Evolutionary conservation across 2,888 invertebrate genomes (phyloP).

Genomic region (Dryocosmus kuriphilus): DNA sequence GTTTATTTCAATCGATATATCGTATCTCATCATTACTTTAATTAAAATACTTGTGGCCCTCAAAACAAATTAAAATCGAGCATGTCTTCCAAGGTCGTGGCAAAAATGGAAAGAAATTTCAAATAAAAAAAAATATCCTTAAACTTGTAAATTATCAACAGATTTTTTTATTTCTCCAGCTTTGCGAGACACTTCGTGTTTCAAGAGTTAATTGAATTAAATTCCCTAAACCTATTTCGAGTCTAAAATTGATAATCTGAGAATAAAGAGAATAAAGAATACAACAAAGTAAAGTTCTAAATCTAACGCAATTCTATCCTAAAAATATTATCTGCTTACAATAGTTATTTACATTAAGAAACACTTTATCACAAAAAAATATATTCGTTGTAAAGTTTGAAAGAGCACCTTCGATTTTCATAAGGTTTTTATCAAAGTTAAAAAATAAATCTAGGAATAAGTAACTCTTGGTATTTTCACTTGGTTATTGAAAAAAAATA

Average conservation of each 20-base stretch:
- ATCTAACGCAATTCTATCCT: not conserved
- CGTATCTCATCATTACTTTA: not conserved
- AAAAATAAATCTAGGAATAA: not conserved
- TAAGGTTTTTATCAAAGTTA: not conserved
- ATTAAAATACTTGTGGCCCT: not conserved
- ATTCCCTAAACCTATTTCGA: not conserved
- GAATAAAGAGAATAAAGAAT: not conserved
- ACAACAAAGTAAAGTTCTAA: not conserved
- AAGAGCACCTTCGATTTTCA: not conserved
- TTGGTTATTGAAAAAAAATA: not conserved
- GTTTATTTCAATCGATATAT: slow-evolving; percentile 16
- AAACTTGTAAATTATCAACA: not conserved
- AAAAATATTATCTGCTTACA: slow-evolving; percentile 25
- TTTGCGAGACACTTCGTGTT: not conserved
- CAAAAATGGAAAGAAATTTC: not conserved
- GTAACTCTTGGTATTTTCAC: not conserved
- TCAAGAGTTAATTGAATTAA: not conserved
- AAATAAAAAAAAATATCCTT: not conserved
- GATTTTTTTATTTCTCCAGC: not conserved
- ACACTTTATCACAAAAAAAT: slow-evolving; percentile 11
- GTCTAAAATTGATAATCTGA: not conserved
- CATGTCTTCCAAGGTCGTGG: not conserved
- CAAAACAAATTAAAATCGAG: not conserved
- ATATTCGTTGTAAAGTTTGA: not conserved
- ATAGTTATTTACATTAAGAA: not conserved